Percentiles rank a stretch among this genome's conserved stretches.
Evolutionary conservation across 2,888 invertebrate genomes (phyloP).

Genomic region (Strigamia crassipes): DNA sequence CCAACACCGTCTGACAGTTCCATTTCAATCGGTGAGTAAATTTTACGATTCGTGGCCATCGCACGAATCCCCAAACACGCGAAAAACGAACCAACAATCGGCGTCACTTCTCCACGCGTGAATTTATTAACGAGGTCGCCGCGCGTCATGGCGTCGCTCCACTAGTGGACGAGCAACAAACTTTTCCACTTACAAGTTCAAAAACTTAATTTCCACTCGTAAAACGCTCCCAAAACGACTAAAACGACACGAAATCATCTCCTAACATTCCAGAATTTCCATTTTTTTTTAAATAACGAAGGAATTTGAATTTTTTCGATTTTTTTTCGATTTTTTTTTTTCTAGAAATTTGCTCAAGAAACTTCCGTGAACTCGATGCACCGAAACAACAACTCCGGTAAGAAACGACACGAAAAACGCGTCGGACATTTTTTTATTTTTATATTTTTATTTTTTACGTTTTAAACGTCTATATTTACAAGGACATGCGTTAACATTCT

Average conservation of each 20-base stretch:
- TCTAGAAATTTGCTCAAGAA: too few species aligned
- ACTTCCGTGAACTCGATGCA: too few species aligned
- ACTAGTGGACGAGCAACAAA: constrained; percentile 1
- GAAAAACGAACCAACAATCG: neutral
- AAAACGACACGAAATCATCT: too few species aligned
- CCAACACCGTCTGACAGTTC: neutral
- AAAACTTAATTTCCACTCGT: neutral
- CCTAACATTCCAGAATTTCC: too few species aligned
- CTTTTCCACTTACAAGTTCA: neutral
- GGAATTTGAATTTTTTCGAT: neutral
- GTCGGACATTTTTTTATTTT: too few species aligned
- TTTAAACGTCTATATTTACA: neutral
- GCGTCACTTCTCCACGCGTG: neutral
- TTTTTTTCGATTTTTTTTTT: neutral
- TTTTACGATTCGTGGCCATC: neutral
- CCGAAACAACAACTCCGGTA: too few species aligned
- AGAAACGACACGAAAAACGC: neutral
- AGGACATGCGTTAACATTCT: neutral
- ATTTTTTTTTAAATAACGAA: too few species aligned
- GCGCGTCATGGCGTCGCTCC: neutral
- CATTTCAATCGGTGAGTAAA: neutral
- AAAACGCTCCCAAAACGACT: too few species aligned
- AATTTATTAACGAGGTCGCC: neutral
- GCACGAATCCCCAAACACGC: neutral
- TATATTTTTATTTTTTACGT: neutral